Percentiles rank a stretch among this genome's conserved stretches.
These are phyloP conservation scores for Gobio gobio DNA, from an alignment of 2,113 vertebrate genomes.

Conservation along the genomic window DNA sequence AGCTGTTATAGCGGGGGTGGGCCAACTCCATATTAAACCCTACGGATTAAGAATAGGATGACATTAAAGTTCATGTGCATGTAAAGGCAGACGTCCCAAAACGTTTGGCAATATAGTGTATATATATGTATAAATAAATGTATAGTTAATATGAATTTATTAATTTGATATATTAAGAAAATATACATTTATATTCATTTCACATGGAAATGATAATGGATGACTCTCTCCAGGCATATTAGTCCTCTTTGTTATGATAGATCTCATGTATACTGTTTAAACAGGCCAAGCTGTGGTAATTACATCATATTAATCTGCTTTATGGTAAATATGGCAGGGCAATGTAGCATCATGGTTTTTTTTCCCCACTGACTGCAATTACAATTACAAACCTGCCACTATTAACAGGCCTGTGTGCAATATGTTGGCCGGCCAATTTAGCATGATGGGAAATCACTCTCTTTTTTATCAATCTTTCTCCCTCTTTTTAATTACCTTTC, in stretches of 20 bases:
- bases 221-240: constrained; percentile 54
- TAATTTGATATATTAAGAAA: too few relatives aligned
- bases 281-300: constrained; percentile 73
- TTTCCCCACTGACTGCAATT: constrained; percentile 63
- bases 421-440: constrained; percentile 69
- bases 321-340: constrained; percentile 68
- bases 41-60: too few relatives aligned
- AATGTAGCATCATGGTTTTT: constrained; percentile 64
- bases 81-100: too few relatives aligned
- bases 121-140: too few relatives aligned
- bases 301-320: constrained; percentile 75
- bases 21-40: too few relatives aligned
- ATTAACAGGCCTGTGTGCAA: constrained; percentile 65
- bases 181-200: too few relatives aligned
- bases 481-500: constrained; percentile 67
- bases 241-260: constrained; percentile 65
- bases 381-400: constrained; percentile 66
- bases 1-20: too few relatives aligned
- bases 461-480: constrained; percentile 13
- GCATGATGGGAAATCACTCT: constrained; percentile 56
- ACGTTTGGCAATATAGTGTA: too few relatives aligned
- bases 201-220: not conserved
- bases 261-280: constrained; percentile 66
- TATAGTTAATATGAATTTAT: too few relatives aligned
- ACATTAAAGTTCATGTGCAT: too few relatives aligned